Percentiles rank a stretch among this genome's conserved stretches.
Evolutionary conservation across 2,888 invertebrate genomes (phyloP).

Genomic region (Theretra japonica): DNA sequence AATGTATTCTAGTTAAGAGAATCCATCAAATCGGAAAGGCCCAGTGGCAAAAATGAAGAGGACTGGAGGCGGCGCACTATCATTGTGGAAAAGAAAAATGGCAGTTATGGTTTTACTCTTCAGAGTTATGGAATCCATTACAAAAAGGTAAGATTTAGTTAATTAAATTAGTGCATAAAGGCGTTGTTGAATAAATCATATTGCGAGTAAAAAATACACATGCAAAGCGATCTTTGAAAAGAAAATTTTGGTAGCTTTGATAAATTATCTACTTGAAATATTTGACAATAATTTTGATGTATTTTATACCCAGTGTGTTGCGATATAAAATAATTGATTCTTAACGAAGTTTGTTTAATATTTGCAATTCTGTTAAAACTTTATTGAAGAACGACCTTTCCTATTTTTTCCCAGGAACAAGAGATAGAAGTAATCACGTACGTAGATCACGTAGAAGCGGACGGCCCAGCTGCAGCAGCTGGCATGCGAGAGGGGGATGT

Average conservation of each 20-base stretch:
- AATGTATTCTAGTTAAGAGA: conserved; percentile 65
- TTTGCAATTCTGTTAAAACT: not conserved
- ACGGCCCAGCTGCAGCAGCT: conserved; percentile 95
- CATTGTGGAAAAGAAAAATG: conserved; percentile 95
- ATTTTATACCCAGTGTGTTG: too few relatives aligned
- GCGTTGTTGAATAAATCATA: not conserved
- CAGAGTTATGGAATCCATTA: conserved; percentile 99
- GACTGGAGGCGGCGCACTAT: conserved; percentile 95
- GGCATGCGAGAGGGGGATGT: conserved; percentile 99
- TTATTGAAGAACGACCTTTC: not conserved
- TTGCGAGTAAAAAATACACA: not conserved
- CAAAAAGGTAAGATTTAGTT: conserved; percentile 84
- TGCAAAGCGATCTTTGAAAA: conserved; percentile 9
- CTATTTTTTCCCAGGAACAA: conserved; percentile 84
- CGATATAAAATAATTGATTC: not conserved
- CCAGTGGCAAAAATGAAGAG: conserved; percentile 85
- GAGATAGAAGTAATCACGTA: conserved; percentile 98
- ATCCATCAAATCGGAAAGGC: conserved; percentile 70
- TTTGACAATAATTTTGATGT: too few relatives aligned
- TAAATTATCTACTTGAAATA: not conserved
- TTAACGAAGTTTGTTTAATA: not conserved
- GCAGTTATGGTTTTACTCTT: conserved; percentile 97
- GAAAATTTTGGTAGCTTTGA: not conserved
- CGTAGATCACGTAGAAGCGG: conserved; percentile 97
- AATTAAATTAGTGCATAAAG: not conserved